phyloP scores from a whole-genome alignment of 35 echinoderm and acorn worm species.

The Diadema setosum region DNA sequence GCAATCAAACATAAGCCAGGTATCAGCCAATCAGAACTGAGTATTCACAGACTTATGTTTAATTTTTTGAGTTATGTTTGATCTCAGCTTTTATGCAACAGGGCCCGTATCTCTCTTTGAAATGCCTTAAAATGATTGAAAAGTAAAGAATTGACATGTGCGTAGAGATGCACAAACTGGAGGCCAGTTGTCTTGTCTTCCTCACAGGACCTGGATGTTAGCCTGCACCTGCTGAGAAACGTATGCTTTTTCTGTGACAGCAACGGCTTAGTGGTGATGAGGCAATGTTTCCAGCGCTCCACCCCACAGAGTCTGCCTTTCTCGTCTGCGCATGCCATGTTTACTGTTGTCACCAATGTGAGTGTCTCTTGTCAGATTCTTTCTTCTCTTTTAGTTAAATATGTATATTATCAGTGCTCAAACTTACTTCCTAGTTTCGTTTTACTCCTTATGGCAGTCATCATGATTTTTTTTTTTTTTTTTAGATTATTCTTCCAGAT shows the following conservation, averaged over 20 bases:
- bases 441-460: too few relatives aligned
- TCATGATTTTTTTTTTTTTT: background rate
- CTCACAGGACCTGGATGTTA: slow-evolving; percentile 69
- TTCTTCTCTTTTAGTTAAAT: background rate
- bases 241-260: slow-evolving; percentile 95
- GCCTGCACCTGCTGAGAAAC: slow-evolving; percentile 68
- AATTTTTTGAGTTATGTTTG: too few relatives aligned
- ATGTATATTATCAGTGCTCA: background rate
- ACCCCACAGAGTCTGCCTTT: slow-evolving; percentile 69
- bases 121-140: background rate
- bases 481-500: background rate
- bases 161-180: too few relatives aligned
- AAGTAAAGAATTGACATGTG: background rate
- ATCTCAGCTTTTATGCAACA: too few relatives aligned
- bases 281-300: slow-evolving; percentile 62
- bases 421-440: background rate
- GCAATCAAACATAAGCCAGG: too few relatives aligned
- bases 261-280: slow-evolving; percentile 65
- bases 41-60: too few relatives aligned
- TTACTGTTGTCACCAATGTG: slow-evolving; percentile 78
- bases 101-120: background rate
- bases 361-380: slow-evolving; percentile 1
- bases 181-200: too few relatives aligned
- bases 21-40: too few relatives aligned
- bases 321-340: slow-evolving; percentile 55